Evolutionary conservation across 2,888 invertebrate genomes (phyloP), one percentile per base, ranked within the genome.

Genomic region (Coelinius sp.): DNA sequence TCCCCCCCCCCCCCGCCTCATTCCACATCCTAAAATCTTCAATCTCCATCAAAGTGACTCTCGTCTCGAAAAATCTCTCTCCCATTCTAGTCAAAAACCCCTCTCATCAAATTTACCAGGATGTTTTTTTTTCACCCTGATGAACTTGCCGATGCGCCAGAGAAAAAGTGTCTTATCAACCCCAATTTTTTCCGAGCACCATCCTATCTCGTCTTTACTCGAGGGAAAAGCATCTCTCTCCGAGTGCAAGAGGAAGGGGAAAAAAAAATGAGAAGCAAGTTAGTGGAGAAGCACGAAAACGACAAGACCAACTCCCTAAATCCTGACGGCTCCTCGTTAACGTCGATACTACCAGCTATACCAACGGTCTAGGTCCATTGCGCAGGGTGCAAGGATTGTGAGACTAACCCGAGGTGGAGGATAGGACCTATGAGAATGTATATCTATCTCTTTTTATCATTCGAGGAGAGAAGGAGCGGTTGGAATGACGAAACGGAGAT

Each of bases 401-500:
- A 31, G 46, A 17, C 24, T 49, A 49, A 41, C 63, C 56, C 22
- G 49, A 41, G 52, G 31, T 44, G 73, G 53, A 44, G 53, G 22
- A 68, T 52, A 59, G 68, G 67, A 70, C 25, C 56, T 27, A 5
- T 46, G 8, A 67, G 70, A 70, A 66, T 74, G 66, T 67, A 53
- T 65, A 35, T 65, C 44, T 41, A 44, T 41, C 22, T 53, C 53
- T 53, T 53, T n/a, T 22, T 53, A n/a, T n/a, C 63, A n/a, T 25
- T 62, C 27, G 59, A 52, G 65, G 49, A 10, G 24, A 27, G 24
- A 67, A 25, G 44, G 59, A 31, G 65, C 63, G 70, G 71, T 74
- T 74, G 74, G 59, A 74, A 78, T 78, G 77, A 78, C 76, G 77
- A 76, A 78, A 75, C 73, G 76, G 71, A 73, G 76, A 78, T 78